Evolutionary conservation across 2,113 vertebrate genomes (phyloP).

Genomic region (Chionomys nivalis): DNA sequence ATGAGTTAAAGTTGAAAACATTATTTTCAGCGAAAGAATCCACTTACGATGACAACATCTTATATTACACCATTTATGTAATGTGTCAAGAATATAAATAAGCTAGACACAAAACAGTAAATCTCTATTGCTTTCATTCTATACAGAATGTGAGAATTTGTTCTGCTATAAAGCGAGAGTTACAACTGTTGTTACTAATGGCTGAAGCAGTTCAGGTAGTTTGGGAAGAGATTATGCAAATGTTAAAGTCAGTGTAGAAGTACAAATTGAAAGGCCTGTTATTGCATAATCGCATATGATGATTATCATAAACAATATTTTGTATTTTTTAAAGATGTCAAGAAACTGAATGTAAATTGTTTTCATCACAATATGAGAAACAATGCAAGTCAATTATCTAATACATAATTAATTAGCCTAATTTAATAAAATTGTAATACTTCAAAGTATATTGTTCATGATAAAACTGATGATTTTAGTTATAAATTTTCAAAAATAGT

Average conservation of each 20-base stretch:
- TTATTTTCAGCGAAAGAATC: background rate
- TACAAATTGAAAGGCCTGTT: background rate
- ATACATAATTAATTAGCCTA: background rate
- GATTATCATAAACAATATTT: background rate
- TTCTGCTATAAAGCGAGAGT: background rate
- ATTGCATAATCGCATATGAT: background rate
- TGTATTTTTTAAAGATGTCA: background rate
- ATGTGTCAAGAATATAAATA: background rate
- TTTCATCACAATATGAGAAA: background rate
- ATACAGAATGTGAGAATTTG: background rate
- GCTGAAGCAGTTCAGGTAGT: background rate
- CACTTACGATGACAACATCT: background rate
- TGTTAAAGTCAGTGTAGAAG: background rate
- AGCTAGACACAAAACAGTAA: background rate
- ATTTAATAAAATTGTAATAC: background rate
- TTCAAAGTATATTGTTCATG: background rate
- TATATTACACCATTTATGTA: background rate
- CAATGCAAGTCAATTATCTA: background rate
- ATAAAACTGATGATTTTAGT: background rate
- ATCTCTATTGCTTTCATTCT: background rate
- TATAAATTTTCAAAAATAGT: background rate
- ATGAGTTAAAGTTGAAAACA: background rate
- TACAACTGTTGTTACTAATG: background rate
- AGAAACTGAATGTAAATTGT: background rate
- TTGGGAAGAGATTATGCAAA: background rate